Percentiles rank a stretch among this genome's conserved stretches.
These are phyloP conservation scores for Drosophila melanosoma DNA, from an alignment of 2,888 invertebrate genomes.

Conservation along the genomic window DNA sequence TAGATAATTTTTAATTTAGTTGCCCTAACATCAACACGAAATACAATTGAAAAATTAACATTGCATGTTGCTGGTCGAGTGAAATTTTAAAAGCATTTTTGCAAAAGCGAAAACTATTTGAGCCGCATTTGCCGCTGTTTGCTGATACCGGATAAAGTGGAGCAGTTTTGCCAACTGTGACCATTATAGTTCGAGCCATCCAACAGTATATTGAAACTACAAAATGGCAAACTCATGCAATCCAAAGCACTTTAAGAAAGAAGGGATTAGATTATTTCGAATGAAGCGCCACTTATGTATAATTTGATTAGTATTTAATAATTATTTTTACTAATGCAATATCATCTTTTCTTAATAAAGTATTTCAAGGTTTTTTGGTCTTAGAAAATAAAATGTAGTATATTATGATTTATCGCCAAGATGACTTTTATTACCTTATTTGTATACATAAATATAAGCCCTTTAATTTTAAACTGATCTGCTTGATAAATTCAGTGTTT, in stretches of 20 bases:
- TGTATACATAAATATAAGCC: background rate
- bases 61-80: slow-evolving; percentile 52
- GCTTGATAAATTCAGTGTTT: background rate
- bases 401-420: too few species aligned
- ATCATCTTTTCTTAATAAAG: background rate
- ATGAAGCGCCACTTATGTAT: background rate
- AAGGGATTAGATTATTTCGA: background rate
- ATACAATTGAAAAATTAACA: slow-evolving; percentile 53
- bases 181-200: slow-evolving; percentile 37
- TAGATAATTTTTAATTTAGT: slow-evolving; percentile 63
- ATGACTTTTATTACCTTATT: background rate
- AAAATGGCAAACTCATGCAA: slow-evolving; percentile 15
- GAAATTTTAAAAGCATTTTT: slow-evolving; percentile 46
- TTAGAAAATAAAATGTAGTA: background rate
- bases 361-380: background rate
- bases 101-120: slow-evolving; percentile 66
- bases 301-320: background rate
- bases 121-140: slow-evolving; percentile 20
- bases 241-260: background rate
- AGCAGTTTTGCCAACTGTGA: slow-evolving; percentile 62
- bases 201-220: background rate
- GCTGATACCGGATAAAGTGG: slow-evolving; percentile 39
- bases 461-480: background rate
- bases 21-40: slow-evolving; percentile 30
- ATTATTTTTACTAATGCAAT: background rate